A percentile compares a stretch with the other conserved stretches of the same genome.
These are phyloP conservation scores for Ptilorrhoa leucosticta DNA, from an alignment of 2,113 vertebrate species.

Conservation along the genomic window DNA sequence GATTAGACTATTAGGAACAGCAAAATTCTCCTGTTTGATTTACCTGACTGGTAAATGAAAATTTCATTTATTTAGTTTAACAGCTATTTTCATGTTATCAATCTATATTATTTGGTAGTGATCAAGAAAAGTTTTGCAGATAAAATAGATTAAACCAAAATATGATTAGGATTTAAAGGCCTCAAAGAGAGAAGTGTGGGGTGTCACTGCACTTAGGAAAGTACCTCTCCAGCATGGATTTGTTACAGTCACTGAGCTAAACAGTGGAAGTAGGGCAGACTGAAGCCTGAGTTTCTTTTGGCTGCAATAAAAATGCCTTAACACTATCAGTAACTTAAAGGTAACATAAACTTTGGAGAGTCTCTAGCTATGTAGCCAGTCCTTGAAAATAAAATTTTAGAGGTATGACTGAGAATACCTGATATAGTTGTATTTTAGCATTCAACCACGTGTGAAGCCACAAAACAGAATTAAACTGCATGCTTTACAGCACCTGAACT, in stretches of 20 bases:
- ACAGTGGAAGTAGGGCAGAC: neutral
- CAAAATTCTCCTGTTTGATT: slow-evolving; percentile 6
- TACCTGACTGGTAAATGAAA: neutral
- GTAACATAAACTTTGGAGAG: neutral
- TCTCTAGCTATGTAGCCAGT: neutral
- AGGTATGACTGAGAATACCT: neutral
- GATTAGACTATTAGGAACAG: neutral
- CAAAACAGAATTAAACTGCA: neutral
- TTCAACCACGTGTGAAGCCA: neutral
- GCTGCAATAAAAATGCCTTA: neutral
- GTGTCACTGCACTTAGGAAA: neutral
- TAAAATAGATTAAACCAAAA: neutral
- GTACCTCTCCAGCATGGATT: neutral
- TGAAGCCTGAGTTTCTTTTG: neutral
- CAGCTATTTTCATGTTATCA: slow-evolving; percentile 5
- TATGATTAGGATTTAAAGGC: neutral
- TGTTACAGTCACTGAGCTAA: neutral
- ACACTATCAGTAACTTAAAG: neutral
- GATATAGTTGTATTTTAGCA: neutral
- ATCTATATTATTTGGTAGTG: neutral
- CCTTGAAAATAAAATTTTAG: neutral
- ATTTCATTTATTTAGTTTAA: neutral
- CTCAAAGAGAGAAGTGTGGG: neutral
- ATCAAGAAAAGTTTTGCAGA: neutral
- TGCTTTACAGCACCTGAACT: neutral